Evolutionary conservation across 2,888 invertebrate genomes (phyloP).

Genomic region (Ormyrus rosae): DNA sequence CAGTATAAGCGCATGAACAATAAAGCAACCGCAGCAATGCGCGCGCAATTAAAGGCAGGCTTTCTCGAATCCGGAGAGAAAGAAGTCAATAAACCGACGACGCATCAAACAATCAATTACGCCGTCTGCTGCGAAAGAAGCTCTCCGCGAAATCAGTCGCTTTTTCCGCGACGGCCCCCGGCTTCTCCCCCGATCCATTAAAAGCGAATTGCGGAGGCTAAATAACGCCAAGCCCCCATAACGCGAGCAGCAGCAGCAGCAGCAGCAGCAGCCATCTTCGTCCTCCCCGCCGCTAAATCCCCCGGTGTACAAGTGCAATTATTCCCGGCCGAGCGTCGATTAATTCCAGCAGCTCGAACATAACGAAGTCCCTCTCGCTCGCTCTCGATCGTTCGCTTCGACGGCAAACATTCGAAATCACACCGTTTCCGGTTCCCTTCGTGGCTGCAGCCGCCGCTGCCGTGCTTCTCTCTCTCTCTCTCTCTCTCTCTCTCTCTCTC

Average conservation of each 20-base stretch:
- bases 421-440: slow-evolving; percentile 4
- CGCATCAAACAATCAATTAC: not conserved
- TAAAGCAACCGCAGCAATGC: too few relatives aligned
- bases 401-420: slow-evolving; percentile 39
- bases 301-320: slow-evolving; percentile 44
- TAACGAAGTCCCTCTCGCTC: slow-evolving; percentile 24
- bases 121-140: not conserved
- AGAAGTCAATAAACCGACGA: too few relatives aligned
- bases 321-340: slow-evolving; percentile 47
- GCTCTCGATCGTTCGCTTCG: slow-evolving; percentile 1
- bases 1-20: too few relatives aligned
- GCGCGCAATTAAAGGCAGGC: too few relatives aligned
- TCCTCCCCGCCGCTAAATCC: slow-evolving; percentile 33
- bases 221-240: slow-evolving; percentile 34
- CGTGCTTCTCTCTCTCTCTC: too few relatives aligned
- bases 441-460: not conserved
- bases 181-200: slow-evolving; percentile 16
- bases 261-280: slow-evolving; percentile 28
- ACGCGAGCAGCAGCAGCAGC: slow-evolving; percentile 17
- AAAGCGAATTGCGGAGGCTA: slow-evolving; percentile 18
- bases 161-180: not conserved
- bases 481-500: too few relatives aligned
- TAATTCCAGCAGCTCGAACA: slow-evolving; percentile 47
- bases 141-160: slow-evolving; percentile 21
- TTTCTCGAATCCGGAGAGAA: too few relatives aligned